A percentile compares a stretch with the other conserved stretches of the same genome.
Conservation (phyloP, 2,888 invertebrate species). For the Lycophotia porphyrea region DNA sequence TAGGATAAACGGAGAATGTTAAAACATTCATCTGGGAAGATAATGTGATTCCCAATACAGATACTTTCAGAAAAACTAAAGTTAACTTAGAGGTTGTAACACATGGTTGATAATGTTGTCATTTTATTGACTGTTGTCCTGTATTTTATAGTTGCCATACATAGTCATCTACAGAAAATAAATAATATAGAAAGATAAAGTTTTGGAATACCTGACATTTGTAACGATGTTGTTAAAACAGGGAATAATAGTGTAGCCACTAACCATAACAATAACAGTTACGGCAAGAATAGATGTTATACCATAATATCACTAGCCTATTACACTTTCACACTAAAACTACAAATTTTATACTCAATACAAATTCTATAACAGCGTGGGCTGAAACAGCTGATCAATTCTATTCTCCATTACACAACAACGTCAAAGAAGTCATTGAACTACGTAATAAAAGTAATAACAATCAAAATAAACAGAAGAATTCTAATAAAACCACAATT, state of each 20-base stretch:
- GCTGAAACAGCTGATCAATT: conserved; percentile 16
- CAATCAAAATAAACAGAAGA: conserved; percentile 52
- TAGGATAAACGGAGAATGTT: conserved; percentile 16
- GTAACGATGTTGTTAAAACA: not conserved
- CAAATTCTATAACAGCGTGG: conserved; percentile 47
- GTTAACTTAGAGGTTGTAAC: not conserved
- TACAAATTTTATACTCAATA: conserved; percentile 29
- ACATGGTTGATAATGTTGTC: not conserved
- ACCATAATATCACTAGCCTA: not conserved
- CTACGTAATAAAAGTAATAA: conserved; percentile 56
- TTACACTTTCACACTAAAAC: conserved; percentile 13
- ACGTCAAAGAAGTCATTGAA: conserved; percentile 50
- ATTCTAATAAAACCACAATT: conserved; percentile 49
- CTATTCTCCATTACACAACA: conserved; percentile 28
- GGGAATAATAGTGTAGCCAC: not conserved
- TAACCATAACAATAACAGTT: not conserved
- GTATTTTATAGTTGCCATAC: not conserved
- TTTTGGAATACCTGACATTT: not conserved
- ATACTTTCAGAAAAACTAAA: not conserved
- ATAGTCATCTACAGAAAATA: not conserved
- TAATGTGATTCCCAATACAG: not conserved
- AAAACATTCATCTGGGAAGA: not conserved
- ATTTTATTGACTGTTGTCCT: not conserved
- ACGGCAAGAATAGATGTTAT: conserved; percentile 2
- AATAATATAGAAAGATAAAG: not conserved